Evolutionary conservation across 2,888 invertebrate genomes (phyloP), one percentile per base, ranked within the genome.

Genomic region (Rhopalosiphum nymphaeae): DNA sequence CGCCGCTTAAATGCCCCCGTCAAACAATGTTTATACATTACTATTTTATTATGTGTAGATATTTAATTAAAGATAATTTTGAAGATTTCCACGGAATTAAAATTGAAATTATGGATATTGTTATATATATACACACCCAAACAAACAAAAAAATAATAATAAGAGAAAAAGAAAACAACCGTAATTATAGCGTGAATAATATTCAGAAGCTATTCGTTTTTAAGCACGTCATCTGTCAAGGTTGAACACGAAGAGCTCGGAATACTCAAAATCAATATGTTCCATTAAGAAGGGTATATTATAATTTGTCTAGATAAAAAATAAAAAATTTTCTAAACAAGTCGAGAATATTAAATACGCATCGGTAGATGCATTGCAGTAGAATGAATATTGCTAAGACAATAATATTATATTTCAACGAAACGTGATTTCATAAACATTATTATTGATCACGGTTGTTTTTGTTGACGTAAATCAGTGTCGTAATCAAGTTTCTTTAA

Each of bases 241-340:
- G 56, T 85, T 21, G 3, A 42, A 91, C 84, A 91, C 56, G 85
- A 56, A 91, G 21, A 85, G 42, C 36, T 91, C 36, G n/a, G 36
- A n/a, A 53, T 91, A 53, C 21, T 25, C 29, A 84, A 91, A 91
- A 91, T 91, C 91, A 56, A 91, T 84, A 91, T 42, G 46, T 89
- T 61, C 16, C 53, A 42, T 42, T 29, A 53, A 89, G 29, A 42
- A 89, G 16, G 57, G 56, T 44, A 29, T 36, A 36, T 78, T 78
- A 78, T 36, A 36, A 67, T 61, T 61, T 53, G n/a, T 49, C 36
- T 36, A 36, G 25, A 78, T 86, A 29, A 44, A 29, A 86, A 44
- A 46, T 86, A 44, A 86, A 86, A 86, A 86, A 26, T 44, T 86
- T 86, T 86, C 86, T 29, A 86, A 86, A 86, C 86, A 86, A 44